A percentile compares a stretch with the other conserved stretches of the same genome.
phyloP scores from a whole-genome alignment of 2,113 vertebrate genomes.

The Rutilus rutilus region DNA sequence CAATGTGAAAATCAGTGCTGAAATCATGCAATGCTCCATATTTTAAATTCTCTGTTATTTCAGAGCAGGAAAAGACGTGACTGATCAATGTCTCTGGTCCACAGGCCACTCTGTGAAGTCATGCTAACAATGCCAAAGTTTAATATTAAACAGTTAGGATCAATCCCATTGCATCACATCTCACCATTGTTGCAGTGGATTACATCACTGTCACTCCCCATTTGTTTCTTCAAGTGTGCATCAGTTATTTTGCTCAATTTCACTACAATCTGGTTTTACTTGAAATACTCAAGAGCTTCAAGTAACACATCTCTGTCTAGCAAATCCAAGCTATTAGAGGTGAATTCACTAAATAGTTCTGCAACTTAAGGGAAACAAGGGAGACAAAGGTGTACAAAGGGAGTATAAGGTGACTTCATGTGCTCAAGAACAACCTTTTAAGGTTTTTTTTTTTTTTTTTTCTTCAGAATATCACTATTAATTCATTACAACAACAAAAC shows the following conservation, averaged over 20 bases:
- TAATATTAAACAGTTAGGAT: slow-evolving; percentile 30
- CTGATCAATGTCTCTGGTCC: not conserved
- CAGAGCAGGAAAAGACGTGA: not conserved
- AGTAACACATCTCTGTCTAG: not conserved
- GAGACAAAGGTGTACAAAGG: not conserved
- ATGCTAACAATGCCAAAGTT: not conserved
- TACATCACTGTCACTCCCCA: slow-evolving; percentile 15
- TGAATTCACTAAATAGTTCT: not conserved
- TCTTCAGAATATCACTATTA: no score
- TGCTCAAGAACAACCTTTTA: no score
- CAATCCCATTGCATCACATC: slow-evolving; percentile 2
- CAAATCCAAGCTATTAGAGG: not conserved
- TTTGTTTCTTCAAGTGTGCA: not conserved
- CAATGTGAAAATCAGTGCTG: not conserved
- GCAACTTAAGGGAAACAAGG: no score
- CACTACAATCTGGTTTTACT: not conserved
- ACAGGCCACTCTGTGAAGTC: not conserved
- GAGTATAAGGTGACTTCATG: no score
- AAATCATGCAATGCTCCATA: not conserved
- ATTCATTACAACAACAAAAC: no score
- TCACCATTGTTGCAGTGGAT: slow-evolving; percentile 1
- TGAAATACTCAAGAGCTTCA: not conserved
- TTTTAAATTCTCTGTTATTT: slow-evolving; percentile 1
- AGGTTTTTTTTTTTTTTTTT: no score
- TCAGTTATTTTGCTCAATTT: not conserved